Evolutionary conservation across 2,888 invertebrate genomes (phyloP), one percentile per base, ranked within the genome.

Genomic region (Colletes collaris): DNA sequence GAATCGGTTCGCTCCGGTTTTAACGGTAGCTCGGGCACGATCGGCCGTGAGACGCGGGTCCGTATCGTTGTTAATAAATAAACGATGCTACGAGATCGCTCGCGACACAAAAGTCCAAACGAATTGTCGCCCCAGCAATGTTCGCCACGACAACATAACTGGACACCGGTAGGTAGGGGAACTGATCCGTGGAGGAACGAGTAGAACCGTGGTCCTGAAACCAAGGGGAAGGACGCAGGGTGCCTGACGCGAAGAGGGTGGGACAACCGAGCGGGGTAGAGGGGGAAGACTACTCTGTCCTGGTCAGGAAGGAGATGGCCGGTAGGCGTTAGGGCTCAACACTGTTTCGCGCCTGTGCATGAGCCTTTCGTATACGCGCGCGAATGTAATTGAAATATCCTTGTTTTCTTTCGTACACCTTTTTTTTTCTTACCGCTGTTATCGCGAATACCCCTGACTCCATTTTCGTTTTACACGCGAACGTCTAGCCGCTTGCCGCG

Each of bases 91-190:
- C 52, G 60, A 37, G 52, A 70, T 60, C 59, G 37, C 55, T 71
- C 65, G 60, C 56, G 55, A 27, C 56, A 70, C 53, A 50, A 79
- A 72, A 56, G 50, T 70, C 52, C 55, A 67, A 65, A 72, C 69
- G 69, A 73, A 66, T 80, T 76, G 80, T 76, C 62, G 79, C 55
- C 73, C 58, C 59, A 65, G 35, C 70, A 76, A 82, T 79, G 89
- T 89, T 90, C 90, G 88, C 89, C 90, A 88, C 89, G 86, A 89
- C 90, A 91, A 92, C 92, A 91, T 92, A 92, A 92, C 92, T 92
- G 92, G 91, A 92, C 90, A 91, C 88, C 88, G 88, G 88, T 89
- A 91, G 91, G 92, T 90, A 92, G 92, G 92, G 91, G 92, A 91
- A 92, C 90, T 92, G 90, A 91, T 89, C 89, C 88, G 86, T 81